Base-by-base conservation (phyloP, 2,888 invertebrate genomes). In the Scaptodrosophila latifasciaeformis region DNA sequence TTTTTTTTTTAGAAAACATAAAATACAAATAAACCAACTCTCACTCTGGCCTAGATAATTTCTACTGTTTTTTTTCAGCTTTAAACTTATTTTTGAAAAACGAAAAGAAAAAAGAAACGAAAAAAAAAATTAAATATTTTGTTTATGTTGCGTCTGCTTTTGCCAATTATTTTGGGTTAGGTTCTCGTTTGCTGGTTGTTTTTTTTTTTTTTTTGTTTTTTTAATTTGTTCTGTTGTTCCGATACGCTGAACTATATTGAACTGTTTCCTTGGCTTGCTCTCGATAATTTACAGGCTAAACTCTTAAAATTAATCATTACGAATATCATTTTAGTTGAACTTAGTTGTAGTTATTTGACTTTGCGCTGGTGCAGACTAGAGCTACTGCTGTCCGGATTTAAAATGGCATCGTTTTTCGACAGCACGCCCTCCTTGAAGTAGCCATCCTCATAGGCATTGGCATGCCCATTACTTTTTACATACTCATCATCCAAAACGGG, bases 401-500 rank as follows among this genome's bases (percentile, higher is more conserved):
- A 69, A 67, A 85, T 84, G 71, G 82, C 83, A 70, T 83, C 82
- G 59, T 85, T 85, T 53, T 67, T 77, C 24, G 84, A 82, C 46
- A 84, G 65, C 50, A 83, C 76, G 45, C 82, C 82, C 37, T 82
- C 83, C 67, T 86, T 86, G 59, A 79, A 71, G 54, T 81, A 84
- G 59, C 84, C 84, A 54, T 85, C 82, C 49, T 77, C 71, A 51
- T 80, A 82, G 54, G 49, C 64, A 47, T 69, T 63, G 50, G 40
- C 56, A 60, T 71, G 70, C 15, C 77, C 74, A 12, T 70, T 76
- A 48, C 67, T 64, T 62, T 54, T 72, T 54, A 82, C 79, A 56
- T 75, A 72, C 43, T 87, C 87, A 53, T 88, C 88, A 24, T 90
- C 91, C 83, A 92, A 82, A n/a, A 93, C 89, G 62, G 92, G 90